Conservation (phyloP, 1,140 invertebrate species). For the Rhyzopertha dominica region DNA sequence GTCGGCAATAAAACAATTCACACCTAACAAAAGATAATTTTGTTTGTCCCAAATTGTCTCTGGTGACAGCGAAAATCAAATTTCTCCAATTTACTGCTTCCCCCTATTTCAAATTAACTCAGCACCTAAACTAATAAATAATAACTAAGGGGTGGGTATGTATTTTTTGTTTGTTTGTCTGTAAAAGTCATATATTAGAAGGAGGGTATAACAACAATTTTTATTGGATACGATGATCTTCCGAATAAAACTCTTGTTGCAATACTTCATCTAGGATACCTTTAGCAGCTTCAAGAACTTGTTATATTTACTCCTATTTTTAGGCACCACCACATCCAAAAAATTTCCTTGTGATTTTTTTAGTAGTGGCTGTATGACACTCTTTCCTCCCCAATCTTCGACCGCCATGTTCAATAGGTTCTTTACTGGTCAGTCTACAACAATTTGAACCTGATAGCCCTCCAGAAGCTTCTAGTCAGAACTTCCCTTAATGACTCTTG, state of each 20-base stretch:
- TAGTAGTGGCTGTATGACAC: conserved; percentile 24
- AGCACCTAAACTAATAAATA: too few species aligned
- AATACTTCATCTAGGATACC: conserved; percentile 49
- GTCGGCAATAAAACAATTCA: too few species aligned
- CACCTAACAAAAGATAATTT: too few species aligned
- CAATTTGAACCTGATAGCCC: conserved; percentile 31
- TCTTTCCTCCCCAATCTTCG: conserved; percentile 38
- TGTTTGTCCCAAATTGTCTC: too few species aligned
- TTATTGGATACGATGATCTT: too few species aligned
- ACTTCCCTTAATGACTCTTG: conserved; percentile 39
- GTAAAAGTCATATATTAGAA: too few species aligned
- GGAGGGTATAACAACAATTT: too few species aligned
- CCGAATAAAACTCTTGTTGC: conserved; percentile 44
- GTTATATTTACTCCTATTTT: conserved; percentile 33
- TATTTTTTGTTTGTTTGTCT: too few species aligned
- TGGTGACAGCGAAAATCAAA: too few species aligned
- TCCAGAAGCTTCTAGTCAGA: conserved; percentile 29
- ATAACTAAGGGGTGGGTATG: too few species aligned
- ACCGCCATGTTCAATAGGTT: conserved; percentile 41
- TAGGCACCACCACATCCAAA: conserved; percentile 28
- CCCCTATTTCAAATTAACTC: too few species aligned
- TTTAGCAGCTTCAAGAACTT: conserved; percentile 41
- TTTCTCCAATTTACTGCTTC: too few species aligned
- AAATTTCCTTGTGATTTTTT: conserved; percentile 21
- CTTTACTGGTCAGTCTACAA: conserved; percentile 20